phyloP scores from a whole-genome alignment of 2,113 vertebrate species.

The Mastomys coucha region DNA sequence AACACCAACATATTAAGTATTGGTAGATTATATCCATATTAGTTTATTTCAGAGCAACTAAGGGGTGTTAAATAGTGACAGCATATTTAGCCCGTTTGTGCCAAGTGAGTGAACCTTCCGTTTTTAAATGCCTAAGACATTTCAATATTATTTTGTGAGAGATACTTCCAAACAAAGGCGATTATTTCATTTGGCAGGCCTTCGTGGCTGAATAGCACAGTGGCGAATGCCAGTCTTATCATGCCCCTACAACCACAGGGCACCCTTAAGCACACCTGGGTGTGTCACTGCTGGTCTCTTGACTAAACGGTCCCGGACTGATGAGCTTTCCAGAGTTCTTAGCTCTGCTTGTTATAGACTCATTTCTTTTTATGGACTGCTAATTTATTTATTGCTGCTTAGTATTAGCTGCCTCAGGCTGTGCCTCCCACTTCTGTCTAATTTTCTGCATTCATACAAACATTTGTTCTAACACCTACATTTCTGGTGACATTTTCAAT shows the following conservation, averaged over 20 bases:
- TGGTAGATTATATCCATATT: not conserved
- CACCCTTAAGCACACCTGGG: not conserved
- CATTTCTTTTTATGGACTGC: not conserved
- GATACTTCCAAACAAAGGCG: not conserved
- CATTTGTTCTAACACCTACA: not conserved
- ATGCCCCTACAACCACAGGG: not conserved
- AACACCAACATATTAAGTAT: not conserved
- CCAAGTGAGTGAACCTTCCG: not conserved
- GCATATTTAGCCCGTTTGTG: slow-evolving; percentile 8
- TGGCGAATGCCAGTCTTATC: not conserved
- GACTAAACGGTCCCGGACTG: not conserved
- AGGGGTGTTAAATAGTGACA: not conserved
- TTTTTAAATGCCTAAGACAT: slow-evolving; percentile 14
- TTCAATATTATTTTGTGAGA: not conserved
- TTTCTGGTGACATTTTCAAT: slow-evolving; percentile 26
- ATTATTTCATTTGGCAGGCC: not conserved
- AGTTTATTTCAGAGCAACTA: not conserved
- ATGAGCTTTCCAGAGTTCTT: not conserved
- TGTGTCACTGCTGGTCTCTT: not conserved
- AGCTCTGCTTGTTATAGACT: slow-evolving; percentile 6
- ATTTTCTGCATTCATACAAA: not conserved
- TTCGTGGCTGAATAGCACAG: not conserved
- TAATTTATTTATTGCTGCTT: not conserved
- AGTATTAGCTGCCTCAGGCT: not conserved
- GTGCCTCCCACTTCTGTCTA: not conserved